Conservation (phyloP, 2,113 vertebrate genomes). For the Chrysochloris asiatica region DNA sequence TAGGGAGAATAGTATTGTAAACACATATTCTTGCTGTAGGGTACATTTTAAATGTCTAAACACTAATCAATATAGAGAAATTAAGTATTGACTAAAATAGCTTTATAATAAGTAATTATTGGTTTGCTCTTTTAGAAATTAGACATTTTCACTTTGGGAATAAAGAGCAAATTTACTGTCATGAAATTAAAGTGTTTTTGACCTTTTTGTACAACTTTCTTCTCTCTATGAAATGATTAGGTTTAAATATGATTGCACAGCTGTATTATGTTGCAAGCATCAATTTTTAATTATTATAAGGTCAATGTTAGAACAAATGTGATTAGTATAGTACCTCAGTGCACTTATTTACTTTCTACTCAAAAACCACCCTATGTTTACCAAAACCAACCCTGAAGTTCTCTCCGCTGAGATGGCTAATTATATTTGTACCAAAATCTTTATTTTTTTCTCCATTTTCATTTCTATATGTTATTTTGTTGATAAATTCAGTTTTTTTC, state of each 20-base stretch:
- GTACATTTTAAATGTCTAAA: conserved; percentile 94
- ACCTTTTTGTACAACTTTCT: conserved; percentile 84
- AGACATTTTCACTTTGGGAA: conserved; percentile 91
- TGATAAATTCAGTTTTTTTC: conserved; percentile 14
- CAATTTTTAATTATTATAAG: conserved; percentile 92
- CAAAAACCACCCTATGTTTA: conserved; percentile 58
- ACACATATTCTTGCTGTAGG: conserved; percentile 89
- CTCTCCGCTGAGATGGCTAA: conserved; percentile 45
- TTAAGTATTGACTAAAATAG: conserved; percentile 98
- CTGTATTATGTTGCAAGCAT: conserved; percentile 84
- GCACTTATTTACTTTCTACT: conserved; percentile 70
- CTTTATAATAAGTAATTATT: conserved; percentile 97
- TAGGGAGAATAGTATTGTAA: conserved; percentile 86
- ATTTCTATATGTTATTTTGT: conserved; percentile 38
- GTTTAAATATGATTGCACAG: conserved; percentile 88
- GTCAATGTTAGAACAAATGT: conserved; percentile 85
- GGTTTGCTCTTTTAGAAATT: conserved; percentile 97
- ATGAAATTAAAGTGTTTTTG: conserved; percentile 88
- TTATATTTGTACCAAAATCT: conserved; percentile 33
- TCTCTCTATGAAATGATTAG: conserved; percentile 84
- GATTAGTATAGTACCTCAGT: conserved; percentile 76
- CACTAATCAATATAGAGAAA: conserved; percentile 96
- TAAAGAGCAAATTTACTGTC: conserved; percentile 87
- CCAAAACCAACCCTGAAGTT: conserved; percentile 19
- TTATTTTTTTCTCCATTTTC: neutral